Base-by-base conservation (phyloP, 2,113 vertebrate genomes). In the Colossoma macropomum region DNA sequence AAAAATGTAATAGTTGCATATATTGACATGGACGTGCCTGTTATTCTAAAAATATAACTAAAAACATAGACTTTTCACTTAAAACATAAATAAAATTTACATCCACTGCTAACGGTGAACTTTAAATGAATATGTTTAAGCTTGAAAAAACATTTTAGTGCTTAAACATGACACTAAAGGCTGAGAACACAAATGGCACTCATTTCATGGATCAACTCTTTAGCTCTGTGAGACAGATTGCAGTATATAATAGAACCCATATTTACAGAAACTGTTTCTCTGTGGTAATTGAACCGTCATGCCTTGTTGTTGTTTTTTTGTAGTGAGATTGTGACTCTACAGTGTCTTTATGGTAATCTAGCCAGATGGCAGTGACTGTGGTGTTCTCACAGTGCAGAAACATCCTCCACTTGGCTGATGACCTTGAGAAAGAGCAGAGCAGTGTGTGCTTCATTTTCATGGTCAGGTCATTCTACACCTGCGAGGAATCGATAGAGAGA, bases 401-500 rank as follows among this genome's bases (percentile, higher is more conserved):
- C 78, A 48, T 85, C 82, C 83, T 82, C 72, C 69, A 83, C 48
- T 62, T 73, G 27, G 70, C 60, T 59, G 48, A 52, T 88, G 88
- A 92, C 89, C 87, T 90, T 91, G 84, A n/a, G 81, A 87, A 66
- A 72, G 56, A 77, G 68, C 41, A 34, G 45, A 73, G 63, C 60
- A 72, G 17, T 62, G 83, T 45, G 75, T 70, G 86, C 75, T 76
- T 79, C 63, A 30, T 30, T 85, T 88, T 84, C 80, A 80, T 23
- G 19, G 68, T 87, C 87, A 65, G 74, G 88, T 90, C 86, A 92
- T 77, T 77, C 77, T 83, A 81, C 81, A 89, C 85, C 72, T 81
- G 72, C 72, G 81, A 75, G 54, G 63, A 77, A 91, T 90, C 86
- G 70, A 84, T 84, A 77, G 74, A 59, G 52, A 41, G 50, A 73